Percentiles rank a stretch among this genome's conserved stretches.
phyloP scores from a whole-genome alignment of 2,797 vertebrate genomes.

The Simalia tracyae region DNA sequence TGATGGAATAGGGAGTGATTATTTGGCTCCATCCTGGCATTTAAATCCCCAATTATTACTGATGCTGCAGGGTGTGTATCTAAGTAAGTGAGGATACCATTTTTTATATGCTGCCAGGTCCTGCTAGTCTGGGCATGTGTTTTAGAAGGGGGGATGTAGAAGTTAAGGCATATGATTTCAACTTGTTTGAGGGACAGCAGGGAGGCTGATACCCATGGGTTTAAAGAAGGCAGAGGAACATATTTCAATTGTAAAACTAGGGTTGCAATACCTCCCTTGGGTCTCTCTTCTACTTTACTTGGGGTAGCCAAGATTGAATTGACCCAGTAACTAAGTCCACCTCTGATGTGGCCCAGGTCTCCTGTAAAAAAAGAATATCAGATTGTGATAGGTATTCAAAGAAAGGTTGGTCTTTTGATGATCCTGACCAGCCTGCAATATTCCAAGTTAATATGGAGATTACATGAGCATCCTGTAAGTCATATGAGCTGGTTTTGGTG shows the following conservation, averaged over 20 bases:
- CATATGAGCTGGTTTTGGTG: not conserved
- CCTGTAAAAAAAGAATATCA: too few relatives aligned
- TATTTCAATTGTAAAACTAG: not conserved
- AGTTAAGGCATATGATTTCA: not conserved
- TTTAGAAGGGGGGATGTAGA: not conserved
- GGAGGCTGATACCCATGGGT: not conserved
- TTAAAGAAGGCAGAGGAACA: not conserved
- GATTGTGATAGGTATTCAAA: not conserved
- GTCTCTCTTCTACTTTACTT: not conserved
- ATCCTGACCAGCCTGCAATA: not conserved
- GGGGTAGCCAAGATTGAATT: not conserved
- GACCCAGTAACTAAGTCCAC: not conserved
- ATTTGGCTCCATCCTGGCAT: not conserved
- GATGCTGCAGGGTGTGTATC: not conserved
- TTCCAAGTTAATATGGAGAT: not conserved
- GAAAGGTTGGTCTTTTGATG: not conserved
- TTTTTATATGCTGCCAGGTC: not conserved
- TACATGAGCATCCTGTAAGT: not conserved
- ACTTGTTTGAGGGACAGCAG: not conserved
- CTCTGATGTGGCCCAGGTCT: not conserved
- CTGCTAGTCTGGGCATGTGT: not conserved
- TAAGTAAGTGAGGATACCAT: not conserved
- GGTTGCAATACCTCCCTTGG: not conserved
- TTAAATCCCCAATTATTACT: not conserved
- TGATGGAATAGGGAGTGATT: not conserved